Percentiles rank a stretch among this genome's conserved stretches.
Evolutionary conservation across 2,113 vertebrate genomes (phyloP).

Genomic region (Vombatus ursinus): DNA sequence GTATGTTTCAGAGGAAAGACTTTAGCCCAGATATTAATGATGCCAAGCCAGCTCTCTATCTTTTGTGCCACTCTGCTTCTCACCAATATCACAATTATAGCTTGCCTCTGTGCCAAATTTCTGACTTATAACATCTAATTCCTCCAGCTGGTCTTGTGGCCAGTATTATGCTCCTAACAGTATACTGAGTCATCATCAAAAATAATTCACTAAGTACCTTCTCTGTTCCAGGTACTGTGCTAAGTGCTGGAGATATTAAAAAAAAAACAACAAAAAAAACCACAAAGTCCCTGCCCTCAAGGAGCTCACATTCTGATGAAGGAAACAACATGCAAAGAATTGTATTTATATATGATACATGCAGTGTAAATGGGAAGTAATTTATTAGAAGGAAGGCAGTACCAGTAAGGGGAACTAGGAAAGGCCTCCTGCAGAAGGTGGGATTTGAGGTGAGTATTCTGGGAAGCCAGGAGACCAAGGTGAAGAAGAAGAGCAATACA

Average conservation of each 20-base stretch:
- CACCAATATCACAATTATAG: background rate
- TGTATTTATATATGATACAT: background rate
- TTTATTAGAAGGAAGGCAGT: background rate
- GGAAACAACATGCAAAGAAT: background rate
- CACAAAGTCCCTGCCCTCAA: background rate
- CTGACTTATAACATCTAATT: background rate
- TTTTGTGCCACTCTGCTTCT: background rate
- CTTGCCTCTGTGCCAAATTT: background rate
- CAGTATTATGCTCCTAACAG: background rate
- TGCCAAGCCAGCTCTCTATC: background rate
- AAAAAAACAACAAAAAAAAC: background rate
- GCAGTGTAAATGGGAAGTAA: background rate
- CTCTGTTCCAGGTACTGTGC: background rate
- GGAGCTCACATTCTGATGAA: background rate
- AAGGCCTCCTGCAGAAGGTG: background rate
- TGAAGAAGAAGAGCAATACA: background rate
- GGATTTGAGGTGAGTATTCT: background rate
- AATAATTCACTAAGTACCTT: background rate
- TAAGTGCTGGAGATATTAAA: background rate
- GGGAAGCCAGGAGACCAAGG: background rate
- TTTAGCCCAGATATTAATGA: background rate
- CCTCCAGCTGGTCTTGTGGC: background rate
- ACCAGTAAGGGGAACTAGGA: background rate
- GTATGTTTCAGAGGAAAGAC: background rate
- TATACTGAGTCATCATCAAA: background rate